A percentile compares a stretch with the other conserved stretches of the same genome.
Conservation (phyloP, 2,113 vertebrate species). For the Orycteropus afer region DNA sequence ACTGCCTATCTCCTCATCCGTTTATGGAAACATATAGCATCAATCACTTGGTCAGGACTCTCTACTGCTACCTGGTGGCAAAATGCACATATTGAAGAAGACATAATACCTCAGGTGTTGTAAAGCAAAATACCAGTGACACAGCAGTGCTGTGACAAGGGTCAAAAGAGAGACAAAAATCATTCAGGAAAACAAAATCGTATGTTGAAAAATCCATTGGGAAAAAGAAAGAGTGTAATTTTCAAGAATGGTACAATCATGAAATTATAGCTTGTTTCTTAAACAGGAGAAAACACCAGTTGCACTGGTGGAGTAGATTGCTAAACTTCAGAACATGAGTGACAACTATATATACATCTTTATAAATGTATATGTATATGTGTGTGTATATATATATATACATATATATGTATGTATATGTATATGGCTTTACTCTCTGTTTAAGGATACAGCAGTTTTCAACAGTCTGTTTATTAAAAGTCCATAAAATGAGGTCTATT, state of each 20-base stretch:
- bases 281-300: neutral
- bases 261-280: neutral
- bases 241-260: neutral
- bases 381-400: too few relatives aligned
- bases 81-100: neutral
- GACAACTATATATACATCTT: too few relatives aligned
- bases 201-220: neutral
- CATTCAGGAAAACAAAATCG: neutral
- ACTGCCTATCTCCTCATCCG: too few relatives aligned
- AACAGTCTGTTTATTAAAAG: neutral
- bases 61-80: conserved; percentile 36
- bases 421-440: neutral
- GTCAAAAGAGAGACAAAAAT: neutral
- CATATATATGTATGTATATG: too few relatives aligned
- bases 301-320: neutral
- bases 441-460: neutral
- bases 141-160: neutral
- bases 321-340: neutral
- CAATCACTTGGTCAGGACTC: neutral
- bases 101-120: neutral
- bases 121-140: neutral
- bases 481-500: neutral
- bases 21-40: neutral
- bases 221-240: neutral
- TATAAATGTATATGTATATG: too few relatives aligned